phyloP scores from a whole-genome alignment of 2,888 invertebrate species.

The Sesia bembeciformis region DNA sequence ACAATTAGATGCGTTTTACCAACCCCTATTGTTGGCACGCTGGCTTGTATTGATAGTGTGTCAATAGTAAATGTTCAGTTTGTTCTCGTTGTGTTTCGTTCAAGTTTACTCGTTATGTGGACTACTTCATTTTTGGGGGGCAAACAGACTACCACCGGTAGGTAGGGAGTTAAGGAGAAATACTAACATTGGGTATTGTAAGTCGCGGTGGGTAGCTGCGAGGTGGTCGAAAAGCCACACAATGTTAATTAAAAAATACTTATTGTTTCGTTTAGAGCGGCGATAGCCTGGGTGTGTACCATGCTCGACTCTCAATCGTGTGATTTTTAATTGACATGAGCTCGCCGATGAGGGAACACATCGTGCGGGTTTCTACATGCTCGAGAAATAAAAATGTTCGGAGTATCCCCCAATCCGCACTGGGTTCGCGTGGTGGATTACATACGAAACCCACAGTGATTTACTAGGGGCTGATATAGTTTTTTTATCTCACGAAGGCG shows the following conservation, averaged over 20 bases:
- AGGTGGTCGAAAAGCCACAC: constrained; percentile 14
- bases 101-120: constrained; percentile 52
- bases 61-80: constrained; percentile 33
- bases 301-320: too few relatives aligned
- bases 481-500: too few relatives aligned
- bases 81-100: constrained; percentile 37
- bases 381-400: too few relatives aligned
- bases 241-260: neutral
- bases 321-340: too few relatives aligned
- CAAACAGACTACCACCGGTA: constrained; percentile 28
- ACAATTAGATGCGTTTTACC: constrained; percentile 69
- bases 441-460: too few relatives aligned
- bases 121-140: constrained; percentile 60
- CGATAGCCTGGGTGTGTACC: too few relatives aligned
- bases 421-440: too few relatives aligned
- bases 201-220: constrained; percentile 12
- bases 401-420: too few relatives aligned
- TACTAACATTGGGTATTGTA: constrained; percentile 31
- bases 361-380: too few relatives aligned
- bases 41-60: constrained; percentile 35
- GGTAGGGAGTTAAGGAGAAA: constrained; percentile 40
- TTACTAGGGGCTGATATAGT: too few relatives aligned
- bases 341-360: too few relatives aligned
- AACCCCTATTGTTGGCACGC: constrained; percentile 43
- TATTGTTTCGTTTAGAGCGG: too few relatives aligned